Conservation (phyloP, 1,140 invertebrate species). For the Gonatopus flavifemur region DNA sequence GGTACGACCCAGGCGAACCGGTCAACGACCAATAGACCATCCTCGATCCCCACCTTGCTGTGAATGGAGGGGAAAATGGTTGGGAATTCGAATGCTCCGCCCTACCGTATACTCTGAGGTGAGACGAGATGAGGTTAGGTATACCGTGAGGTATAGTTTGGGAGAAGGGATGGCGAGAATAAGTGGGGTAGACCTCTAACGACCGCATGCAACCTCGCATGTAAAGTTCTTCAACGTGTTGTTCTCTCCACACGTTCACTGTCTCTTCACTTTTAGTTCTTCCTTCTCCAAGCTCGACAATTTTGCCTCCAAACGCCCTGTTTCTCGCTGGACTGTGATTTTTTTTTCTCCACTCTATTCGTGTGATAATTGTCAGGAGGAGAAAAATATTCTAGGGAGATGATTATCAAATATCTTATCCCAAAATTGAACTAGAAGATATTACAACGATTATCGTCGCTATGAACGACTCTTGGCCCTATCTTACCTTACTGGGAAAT, state of each 20-base stretch:
- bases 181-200: too few relatives aligned
- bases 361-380: not conserved
- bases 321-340: not conserved
- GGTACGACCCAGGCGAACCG: slow-evolving; percentile 38
- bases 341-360: not conserved
- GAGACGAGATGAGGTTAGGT: too few relatives aligned
- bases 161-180: too few relatives aligned
- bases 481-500: too few relatives aligned
- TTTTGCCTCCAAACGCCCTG: not conserved
- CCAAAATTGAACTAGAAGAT: too few relatives aligned
- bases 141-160: too few relatives aligned
- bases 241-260: slow-evolving; percentile 5
- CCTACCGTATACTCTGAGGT: too few relatives aligned
- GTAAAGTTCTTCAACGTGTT: slow-evolving; percentile 5
- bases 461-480: too few relatives aligned
- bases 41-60: slow-evolving; percentile 20
- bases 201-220: slow-evolving; percentile 32
- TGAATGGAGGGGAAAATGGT: slow-evolving; percentile 31
- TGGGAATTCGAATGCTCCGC: too few relatives aligned
- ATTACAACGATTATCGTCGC: too few relatives aligned
- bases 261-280: not conserved
- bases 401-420: too few relatives aligned
- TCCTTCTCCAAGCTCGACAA: not conserved
- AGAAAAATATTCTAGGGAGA: too few relatives aligned
- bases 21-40: slow-evolving; percentile 36